These are phyloP conservation scores for Physocephala rufipes DNA, from an alignment of 2,888 invertebrate genomes.

Conservation along the genomic window DNA sequence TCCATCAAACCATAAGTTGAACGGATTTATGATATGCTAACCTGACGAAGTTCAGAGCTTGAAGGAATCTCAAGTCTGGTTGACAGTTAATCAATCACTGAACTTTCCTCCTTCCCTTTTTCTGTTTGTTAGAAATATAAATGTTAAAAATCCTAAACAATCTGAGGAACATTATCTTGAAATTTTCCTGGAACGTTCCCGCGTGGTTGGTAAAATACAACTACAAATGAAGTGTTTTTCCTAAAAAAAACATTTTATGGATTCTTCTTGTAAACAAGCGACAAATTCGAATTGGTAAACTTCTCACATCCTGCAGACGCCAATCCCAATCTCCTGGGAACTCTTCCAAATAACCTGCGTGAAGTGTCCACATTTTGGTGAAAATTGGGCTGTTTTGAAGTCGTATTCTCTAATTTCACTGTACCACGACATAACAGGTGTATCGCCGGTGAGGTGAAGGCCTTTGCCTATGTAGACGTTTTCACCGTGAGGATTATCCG, in stretches of 20 bases:
- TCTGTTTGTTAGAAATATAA: too few species aligned
- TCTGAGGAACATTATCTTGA: constrained; percentile 77
- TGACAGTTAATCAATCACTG: too few species aligned
- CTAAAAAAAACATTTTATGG: constrained; percentile 51
- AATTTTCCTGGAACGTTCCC: constrained; percentile 86
- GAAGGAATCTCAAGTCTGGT: too few species aligned
- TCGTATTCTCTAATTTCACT: constrained; percentile 76
- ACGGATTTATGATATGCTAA: too few species aligned
- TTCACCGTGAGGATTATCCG: constrained; percentile 82
- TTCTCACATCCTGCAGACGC: constrained; percentile 67
- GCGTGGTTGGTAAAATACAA: constrained; percentile 89
- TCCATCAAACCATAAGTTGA: too few species aligned
- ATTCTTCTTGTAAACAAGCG: background rate
- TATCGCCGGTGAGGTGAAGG: constrained; percentile 67
- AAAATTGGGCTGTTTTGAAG: constrained; percentile 73
- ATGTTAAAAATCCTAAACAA: too few species aligned
- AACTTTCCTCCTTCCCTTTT: too few species aligned
- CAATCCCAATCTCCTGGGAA: constrained; percentile 79
- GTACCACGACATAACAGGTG: constrained; percentile 72
- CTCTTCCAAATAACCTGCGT: constrained; percentile 87
- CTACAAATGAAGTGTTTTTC: constrained; percentile 75
- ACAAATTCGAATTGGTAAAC: background rate
- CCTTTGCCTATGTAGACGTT: constrained; percentile 84
- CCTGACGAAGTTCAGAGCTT: too few species aligned
- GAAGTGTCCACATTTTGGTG: constrained; percentile 80